These are phyloP conservation scores for Dynastes maya DNA, from an alignment of 2,888 invertebrate genomes.

Conservation along the genomic window DNA sequence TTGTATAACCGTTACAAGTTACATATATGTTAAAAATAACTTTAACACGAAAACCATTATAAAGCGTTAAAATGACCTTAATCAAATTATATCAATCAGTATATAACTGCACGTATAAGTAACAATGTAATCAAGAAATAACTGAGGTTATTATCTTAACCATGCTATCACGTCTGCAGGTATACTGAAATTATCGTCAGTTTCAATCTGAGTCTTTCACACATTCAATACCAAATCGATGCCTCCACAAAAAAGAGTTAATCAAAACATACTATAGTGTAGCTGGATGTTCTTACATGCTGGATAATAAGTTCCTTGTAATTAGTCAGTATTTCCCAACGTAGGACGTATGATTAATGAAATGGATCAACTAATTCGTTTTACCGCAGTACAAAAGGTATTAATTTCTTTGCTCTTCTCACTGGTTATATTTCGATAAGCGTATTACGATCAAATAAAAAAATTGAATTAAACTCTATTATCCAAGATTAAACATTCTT, in stretches of 20 bases:
- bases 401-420: slow-evolving; percentile 27
- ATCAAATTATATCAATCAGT: neutral
- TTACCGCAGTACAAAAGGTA: slow-evolving; percentile 21
- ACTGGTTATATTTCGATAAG: slow-evolving; percentile 1
- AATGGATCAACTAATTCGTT: slow-evolving; percentile 39
- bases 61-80: neutral
- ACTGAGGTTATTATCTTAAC: neutral
- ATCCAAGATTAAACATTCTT: neutral
- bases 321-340: slow-evolving; percentile 26
- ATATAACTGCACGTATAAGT: neutral
- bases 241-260: neutral
- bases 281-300: neutral
- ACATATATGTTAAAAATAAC: neutral
- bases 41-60: neutral
- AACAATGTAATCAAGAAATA: neutral
- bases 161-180: neutral
- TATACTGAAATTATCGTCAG: neutral
- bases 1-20: too few relatives aligned
- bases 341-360: slow-evolving; percentile 36
- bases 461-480: slow-evolving; percentile 21
- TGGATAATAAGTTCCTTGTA: slow-evolving; percentile 1
- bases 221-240: neutral
- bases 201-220: neutral
- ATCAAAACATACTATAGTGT: neutral
- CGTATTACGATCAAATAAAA: slow-evolving; percentile 23